Evolutionary conservation across 2,113 vertebrate species (phyloP).

Genomic region (Pheucticus melanocephalus): DNA sequence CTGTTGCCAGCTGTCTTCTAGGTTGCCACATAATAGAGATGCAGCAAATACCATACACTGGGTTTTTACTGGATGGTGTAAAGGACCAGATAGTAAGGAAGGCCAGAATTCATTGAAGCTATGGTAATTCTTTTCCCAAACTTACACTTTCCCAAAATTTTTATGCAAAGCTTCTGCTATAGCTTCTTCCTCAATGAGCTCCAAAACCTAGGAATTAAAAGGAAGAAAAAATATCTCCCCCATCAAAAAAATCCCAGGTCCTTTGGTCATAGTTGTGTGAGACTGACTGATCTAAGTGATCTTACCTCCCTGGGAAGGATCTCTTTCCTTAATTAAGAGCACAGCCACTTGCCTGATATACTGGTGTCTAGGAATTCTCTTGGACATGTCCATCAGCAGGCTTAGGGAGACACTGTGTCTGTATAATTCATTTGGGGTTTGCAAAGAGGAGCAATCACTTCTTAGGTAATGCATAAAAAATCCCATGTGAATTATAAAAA

Average conservation of each 20-base stretch:
- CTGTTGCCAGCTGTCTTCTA: background rate
- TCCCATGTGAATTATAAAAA: background rate
- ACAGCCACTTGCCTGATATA: background rate
- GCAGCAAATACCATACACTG: background rate
- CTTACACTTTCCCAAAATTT: background rate
- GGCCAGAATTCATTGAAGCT: background rate
- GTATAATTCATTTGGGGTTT: background rate
- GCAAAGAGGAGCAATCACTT: background rate
- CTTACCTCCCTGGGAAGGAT: background rate
- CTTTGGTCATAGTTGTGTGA: background rate
- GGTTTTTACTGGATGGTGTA: accelerated
- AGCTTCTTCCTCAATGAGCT: background rate
- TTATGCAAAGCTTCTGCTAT: background rate
- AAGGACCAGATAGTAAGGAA: background rate
- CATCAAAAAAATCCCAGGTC: accelerated
- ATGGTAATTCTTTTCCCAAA: background rate
- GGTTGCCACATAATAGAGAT: background rate
- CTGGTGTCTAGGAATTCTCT: background rate
- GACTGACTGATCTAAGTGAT: conserved; percentile 26
- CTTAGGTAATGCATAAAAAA: background rate
- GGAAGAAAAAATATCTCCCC: accelerated
- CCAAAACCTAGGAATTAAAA: background rate
- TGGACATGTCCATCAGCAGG: background rate
- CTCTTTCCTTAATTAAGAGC: conserved; percentile 35
- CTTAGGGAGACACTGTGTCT: background rate